A percentile compares a stretch with the other conserved stretches of the same genome.
Evolutionary conservation across 2,888 invertebrate species (phyloP).

Genomic region (Disparrhopalites patrizii): DNA sequence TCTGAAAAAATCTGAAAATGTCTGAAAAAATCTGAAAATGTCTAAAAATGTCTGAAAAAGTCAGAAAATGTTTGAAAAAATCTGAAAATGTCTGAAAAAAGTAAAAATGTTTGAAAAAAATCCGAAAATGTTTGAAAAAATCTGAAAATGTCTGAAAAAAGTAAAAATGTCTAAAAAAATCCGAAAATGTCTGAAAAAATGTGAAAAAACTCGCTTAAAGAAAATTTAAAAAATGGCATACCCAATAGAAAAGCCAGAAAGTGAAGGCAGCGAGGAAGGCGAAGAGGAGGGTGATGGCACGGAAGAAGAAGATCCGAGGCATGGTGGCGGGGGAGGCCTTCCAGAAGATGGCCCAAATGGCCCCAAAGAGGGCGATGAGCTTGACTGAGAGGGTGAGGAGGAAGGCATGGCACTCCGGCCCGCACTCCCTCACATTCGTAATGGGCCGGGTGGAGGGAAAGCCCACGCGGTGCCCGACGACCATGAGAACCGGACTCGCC

Average conservation of each 20-base stretch:
- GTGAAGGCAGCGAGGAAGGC: conserved; percentile 89
- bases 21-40: too few relatives aligned
- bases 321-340: conserved; percentile 78
- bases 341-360: conserved; percentile 89
- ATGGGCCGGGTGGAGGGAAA: conserved; percentile 41
- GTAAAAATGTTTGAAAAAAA: too few relatives aligned
- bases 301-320: conserved; percentile 85
- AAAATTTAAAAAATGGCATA: conserved; percentile 51
- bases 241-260: conserved; percentile 97
- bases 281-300: conserved; percentile 81
- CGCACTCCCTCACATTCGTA: conserved; percentile 63
- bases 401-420: conserved; percentile 90
- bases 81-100: too few relatives aligned
- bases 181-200: too few relatives aligned
- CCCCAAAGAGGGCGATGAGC: conserved; percentile 78
- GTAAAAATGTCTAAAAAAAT: too few relatives aligned
- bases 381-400: conserved; percentile 88
- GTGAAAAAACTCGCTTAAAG: not conserved
- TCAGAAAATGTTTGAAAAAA: too few relatives aligned
- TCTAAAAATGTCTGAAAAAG: too few relatives aligned
- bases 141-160: too few relatives aligned
- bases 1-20: too few relatives aligned
- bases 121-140: too few relatives aligned
- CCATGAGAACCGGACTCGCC: conserved; percentile 90
- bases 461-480: conserved; percentile 57